Evolutionary conservation across 35 echinoderm and acorn worm species (phyloP).

Genomic region (Apostichopus californicus): DNA sequence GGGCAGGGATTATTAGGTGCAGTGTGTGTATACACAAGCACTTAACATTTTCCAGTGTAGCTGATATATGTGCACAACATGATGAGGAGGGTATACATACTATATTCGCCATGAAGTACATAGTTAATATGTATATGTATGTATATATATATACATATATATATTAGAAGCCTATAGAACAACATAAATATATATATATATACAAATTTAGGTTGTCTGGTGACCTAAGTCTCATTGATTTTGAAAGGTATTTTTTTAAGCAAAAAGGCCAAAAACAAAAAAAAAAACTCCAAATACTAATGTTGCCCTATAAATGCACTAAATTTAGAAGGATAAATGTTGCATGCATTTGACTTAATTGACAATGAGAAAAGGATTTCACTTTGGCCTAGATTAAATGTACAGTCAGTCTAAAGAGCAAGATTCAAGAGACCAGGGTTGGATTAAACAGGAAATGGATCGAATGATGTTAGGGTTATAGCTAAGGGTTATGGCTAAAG

Average conservation of each 20-base stretch:
- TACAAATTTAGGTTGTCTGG: constrained; percentile 39
- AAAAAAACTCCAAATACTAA: background rate
- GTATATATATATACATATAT: no score
- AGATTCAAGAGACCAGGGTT: no score
- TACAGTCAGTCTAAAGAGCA: no score
- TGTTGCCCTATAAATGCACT: background rate
- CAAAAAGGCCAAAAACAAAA: background rate
- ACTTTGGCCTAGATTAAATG: no score
- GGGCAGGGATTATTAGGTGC: constrained; percentile 47
- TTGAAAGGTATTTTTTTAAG: background rate
- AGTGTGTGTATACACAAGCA: constrained; percentile 48
- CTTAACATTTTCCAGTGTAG: constrained; percentile 39
- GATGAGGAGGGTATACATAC: background rate
- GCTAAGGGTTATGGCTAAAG: no score
- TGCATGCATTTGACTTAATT: no score
- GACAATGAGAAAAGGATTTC: no score
- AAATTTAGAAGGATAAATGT: no score
- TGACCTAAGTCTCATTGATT: constrained; percentile 18
- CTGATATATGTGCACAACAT: background rate
- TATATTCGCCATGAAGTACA: constrained; percentile 19
- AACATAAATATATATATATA: no score
- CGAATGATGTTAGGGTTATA: no score
- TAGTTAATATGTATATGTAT: no score
- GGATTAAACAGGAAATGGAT: no score
- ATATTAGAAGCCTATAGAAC: background rate